Evolutionary conservation across 2,888 invertebrate genomes (phyloP), one percentile per base, ranked within the genome.

Genomic region (Himalopsyche anomala): DNA sequence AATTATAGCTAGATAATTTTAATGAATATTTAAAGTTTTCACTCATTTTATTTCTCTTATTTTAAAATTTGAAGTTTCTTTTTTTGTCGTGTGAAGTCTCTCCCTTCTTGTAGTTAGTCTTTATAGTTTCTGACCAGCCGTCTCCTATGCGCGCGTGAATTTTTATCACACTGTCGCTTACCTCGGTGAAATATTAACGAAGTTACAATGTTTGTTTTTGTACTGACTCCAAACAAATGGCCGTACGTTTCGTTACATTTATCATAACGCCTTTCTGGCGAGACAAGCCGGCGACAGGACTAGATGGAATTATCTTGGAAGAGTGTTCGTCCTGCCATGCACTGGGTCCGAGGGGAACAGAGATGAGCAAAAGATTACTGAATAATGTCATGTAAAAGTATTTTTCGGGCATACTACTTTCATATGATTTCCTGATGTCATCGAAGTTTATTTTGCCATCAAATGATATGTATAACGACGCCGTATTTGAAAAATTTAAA

Each of bases 211-310:
- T 40, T 84, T 80, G 38, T 84, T 28, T 80, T n/a, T 36, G 85
- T 42, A 62, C 79, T 85, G 81, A 81, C 81, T 81, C 82, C n/a
- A 36, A 80, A 84, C 80, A 80, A 84, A 84, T 84, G 84, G 80
- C 15, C 81, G 51, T 81, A 80, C 17, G 81, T 69, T 62, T 81
- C 56, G 81, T 69, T 81, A 56, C 85, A 85, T 85, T 85, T 85
- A 85, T 85, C 85, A 85, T 85, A 81, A 62, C 62, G 80, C 45
- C 80, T 62, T 54, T 38, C 45, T 45, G 74, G 74, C 36, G 82
- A 79, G 85, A 85, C 85, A 85, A 80, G 74, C 56, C 74, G 85
- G 36, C 38, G 85, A 85, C 85, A 85, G 83, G 79, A 79, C 79
- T n/a, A 80, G 85, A 85, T 74, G 74, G 74, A 74, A 74, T 38